phyloP scores from a whole-genome alignment of 64 coral and sea anemone species.

The Montipora efflorescens region DNA sequence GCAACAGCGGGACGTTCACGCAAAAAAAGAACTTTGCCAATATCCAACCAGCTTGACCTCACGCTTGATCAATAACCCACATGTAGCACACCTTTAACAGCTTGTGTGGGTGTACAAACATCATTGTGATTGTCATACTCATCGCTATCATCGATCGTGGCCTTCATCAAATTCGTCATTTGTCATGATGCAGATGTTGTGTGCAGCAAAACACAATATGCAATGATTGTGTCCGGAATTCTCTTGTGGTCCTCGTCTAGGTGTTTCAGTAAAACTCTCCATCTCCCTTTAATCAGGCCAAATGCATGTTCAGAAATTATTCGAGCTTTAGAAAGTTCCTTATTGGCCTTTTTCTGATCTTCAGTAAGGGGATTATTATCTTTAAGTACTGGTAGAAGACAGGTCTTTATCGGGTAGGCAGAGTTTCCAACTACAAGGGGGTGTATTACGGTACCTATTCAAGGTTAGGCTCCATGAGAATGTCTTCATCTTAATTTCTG shows the following conservation, averaged over 20 bases:
- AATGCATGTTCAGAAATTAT: too few relatives aligned
- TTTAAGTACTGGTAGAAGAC: neutral
- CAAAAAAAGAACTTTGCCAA: too few relatives aligned
- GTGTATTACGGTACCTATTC: conserved; percentile 41
- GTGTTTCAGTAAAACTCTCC: conserved; percentile 51
- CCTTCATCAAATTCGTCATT: conserved; percentile 29
- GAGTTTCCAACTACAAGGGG: conserved; percentile 69
- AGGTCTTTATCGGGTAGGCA: conserved; percentile 31
- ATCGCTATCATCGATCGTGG: neutral
- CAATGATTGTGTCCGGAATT: conserved; percentile 44
- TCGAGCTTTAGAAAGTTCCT: conserved; percentile 57
- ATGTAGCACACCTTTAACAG: conserved; percentile 47
- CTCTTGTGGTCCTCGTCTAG: conserved; percentile 51
- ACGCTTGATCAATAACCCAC: too few relatives aligned
- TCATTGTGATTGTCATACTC: conserved; percentile 41
- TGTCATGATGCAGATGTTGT: conserved; percentile 47
- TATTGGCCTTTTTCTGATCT: conserved; percentile 64
- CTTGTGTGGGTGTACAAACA: conserved; percentile 30
- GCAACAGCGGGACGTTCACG: too few relatives aligned
- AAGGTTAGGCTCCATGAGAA: conserved; percentile 51
- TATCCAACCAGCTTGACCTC: too few relatives aligned
- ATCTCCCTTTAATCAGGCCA: too few relatives aligned
- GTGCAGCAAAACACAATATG: conserved; percentile 26
- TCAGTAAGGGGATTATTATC: conserved; percentile 57
- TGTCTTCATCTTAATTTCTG: conserved; percentile 32